Evolutionary conservation across 92 coral and sea anemone species (phyloP).

Genomic region (Zoanthus solanderi): DNA sequence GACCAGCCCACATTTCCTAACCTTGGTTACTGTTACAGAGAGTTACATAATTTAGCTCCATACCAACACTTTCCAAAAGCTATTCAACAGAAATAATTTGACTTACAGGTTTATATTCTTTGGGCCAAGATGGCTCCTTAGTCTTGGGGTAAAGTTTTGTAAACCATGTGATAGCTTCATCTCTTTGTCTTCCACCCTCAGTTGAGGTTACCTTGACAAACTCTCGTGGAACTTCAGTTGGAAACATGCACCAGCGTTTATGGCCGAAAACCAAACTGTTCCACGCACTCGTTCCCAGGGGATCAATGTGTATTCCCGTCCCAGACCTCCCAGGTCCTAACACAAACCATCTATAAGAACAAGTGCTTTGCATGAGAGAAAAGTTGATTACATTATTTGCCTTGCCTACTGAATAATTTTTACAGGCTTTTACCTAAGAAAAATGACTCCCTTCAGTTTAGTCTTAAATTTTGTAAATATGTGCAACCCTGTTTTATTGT

Average conservation of each 20-base stretch:
- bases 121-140: constrained; percentile 93
- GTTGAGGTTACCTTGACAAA: constrained; percentile 76
- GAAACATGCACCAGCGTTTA: constrained; percentile 98
- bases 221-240: constrained; percentile 92
- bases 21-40: no score
- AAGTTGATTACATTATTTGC: no score
- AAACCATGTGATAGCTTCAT: constrained; percentile 97
- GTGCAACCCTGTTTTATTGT: no score
- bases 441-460: no score
- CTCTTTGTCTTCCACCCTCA: constrained; percentile 95
- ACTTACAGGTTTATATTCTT: constrained; percentile 94
- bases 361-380: not conserved
- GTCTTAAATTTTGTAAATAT: no score
- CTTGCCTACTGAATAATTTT: no score
- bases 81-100: no score
- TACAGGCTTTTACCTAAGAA: no score
- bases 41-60: no score
- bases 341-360: constrained; percentile 86
- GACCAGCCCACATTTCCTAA: no score
- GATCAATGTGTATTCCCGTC: constrained; percentile 98
- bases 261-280: constrained; percentile 94
- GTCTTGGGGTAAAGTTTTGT: constrained; percentile 84
- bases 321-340: constrained; percentile 99
- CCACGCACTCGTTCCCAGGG: constrained; percentile 99
- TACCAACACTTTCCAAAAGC: no score